A percentile compares a stretch with the other conserved stretches of the same genome.
These are phyloP conservation scores for Patagioenas fasciata DNA, from an alignment of 2,113 vertebrate species.

Conservation along the genomic window DNA sequence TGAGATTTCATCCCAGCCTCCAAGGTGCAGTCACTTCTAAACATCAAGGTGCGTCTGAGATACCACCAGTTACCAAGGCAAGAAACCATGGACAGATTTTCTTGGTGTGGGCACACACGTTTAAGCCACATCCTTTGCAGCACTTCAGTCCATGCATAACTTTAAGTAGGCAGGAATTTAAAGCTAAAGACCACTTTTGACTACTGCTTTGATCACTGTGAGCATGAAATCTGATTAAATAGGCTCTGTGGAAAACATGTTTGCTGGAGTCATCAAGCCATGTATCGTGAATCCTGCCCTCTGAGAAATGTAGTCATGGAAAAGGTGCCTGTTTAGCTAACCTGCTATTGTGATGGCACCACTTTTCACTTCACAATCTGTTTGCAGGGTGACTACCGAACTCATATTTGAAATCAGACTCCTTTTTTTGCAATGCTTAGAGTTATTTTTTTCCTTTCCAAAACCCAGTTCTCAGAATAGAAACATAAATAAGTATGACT, in stretches of 20 bases:
- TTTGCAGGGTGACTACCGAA: background rate
- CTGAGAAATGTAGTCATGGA: background rate
- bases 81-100: background rate
- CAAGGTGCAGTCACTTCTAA: background rate
- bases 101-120: background rate
- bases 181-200: background rate
- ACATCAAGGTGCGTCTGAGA: background rate
- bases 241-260: background rate
- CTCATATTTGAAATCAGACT: background rate
- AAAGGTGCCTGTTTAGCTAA: background rate
- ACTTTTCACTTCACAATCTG: background rate
- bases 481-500: background rate
- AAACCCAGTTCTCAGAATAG: background rate
- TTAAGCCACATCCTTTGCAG: background rate
- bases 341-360: background rate
- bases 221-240: background rate
- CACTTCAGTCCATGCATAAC: background rate
- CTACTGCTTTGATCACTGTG: background rate
- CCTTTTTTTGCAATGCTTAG: background rate
- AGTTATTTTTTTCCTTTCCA: background rate
- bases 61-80: background rate
- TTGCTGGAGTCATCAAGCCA: background rate
- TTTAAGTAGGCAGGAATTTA: background rate
- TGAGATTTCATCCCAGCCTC: background rate
- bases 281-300: accelerated